Evolutionary conservation across 2,113 vertebrate genomes (phyloP), one percentile per base, ranked within the genome.

Genomic region (Muntiacus reevesi): DNA sequence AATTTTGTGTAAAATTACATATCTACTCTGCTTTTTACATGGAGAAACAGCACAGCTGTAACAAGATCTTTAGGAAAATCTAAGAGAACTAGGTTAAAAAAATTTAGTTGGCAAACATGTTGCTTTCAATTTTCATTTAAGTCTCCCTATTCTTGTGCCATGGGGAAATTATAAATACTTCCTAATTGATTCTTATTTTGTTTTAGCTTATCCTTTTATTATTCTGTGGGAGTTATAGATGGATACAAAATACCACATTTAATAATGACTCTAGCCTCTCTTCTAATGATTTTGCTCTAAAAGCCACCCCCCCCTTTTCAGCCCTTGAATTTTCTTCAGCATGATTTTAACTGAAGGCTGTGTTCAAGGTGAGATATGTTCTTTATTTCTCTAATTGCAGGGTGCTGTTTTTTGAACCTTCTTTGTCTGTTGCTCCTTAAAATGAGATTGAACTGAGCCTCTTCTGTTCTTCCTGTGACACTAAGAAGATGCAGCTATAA

Each of bases 51-150:
- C 21, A 74, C 30, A 50, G 27, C 28, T 87, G 17, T 78, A 64
- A 60, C 28, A 91, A 76, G 28, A 82, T n/a, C 25, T 89, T 90
- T 33, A 85, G 81, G 54, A 13, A 78, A 95, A 55, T 84, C 78
- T 64, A 82, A 52, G 60, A 78, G 15, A 91, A 83, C 1, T 78
- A 79, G 10, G 43, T 89, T 93, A 9, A 33, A 62, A 47, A 85
- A 43, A 45, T 86, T 91, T 71, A 95, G 14, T 52, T 82, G 87
- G 71, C 52, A 86, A 89, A 45, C 23, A 47, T 67, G 62, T 21
- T 94, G 57, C 62, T 92, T 95, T 96, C 87, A 88, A 91, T 57
- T 97, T 95, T 96, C n/a, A 60, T 30, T 78, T 92, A 79, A 17
- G 59, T 89, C 25, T 50, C 47, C 7, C 96, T 57, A 55, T 96